phyloP scores from a whole-genome alignment of 2,113 vertebrate genomes.

The Ochotona princeps region DNA sequence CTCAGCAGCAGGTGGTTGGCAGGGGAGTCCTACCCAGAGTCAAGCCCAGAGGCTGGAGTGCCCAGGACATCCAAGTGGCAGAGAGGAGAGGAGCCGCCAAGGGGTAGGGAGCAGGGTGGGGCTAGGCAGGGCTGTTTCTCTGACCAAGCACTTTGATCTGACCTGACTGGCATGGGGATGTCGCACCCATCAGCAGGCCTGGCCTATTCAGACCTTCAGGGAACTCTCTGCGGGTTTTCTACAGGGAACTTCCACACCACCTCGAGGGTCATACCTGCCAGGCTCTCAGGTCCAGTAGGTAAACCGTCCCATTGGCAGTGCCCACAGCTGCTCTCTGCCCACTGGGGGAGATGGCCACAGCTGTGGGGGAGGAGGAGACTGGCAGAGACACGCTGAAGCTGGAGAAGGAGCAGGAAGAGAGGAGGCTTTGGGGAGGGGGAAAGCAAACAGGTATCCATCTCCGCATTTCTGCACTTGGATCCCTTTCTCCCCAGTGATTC shows the following conservation, averaged over 20 bases:
- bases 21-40: too few species aligned
- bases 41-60: too few species aligned
- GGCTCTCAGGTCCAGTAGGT: constrained; percentile 87
- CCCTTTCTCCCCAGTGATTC: background rate
- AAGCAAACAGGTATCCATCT: background rate
- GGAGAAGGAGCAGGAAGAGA: background rate
- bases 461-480: background rate
- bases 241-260: background rate
- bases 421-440: background rate
- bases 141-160: background rate
- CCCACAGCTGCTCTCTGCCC: constrained; percentile 87
- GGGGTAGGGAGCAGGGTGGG: too few species aligned
- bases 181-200: background rate
- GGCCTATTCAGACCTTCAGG: background rate
- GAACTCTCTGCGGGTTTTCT: background rate
- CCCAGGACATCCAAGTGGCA: too few species aligned
- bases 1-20: too few species aligned
- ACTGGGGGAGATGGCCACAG: constrained; percentile 84
- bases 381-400: constrained; percentile 63
- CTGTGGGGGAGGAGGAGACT: constrained; percentile 81
- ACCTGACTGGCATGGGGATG: background rate
- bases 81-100: too few species aligned
- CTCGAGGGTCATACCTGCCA: constrained; percentile 86
- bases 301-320: constrained; percentile 87
- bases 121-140: background rate